These are phyloP conservation scores for Mesorhabditis sp. DNA, from an alignment of 2,888 invertebrate genomes.

Conservation along the genomic window DNA sequence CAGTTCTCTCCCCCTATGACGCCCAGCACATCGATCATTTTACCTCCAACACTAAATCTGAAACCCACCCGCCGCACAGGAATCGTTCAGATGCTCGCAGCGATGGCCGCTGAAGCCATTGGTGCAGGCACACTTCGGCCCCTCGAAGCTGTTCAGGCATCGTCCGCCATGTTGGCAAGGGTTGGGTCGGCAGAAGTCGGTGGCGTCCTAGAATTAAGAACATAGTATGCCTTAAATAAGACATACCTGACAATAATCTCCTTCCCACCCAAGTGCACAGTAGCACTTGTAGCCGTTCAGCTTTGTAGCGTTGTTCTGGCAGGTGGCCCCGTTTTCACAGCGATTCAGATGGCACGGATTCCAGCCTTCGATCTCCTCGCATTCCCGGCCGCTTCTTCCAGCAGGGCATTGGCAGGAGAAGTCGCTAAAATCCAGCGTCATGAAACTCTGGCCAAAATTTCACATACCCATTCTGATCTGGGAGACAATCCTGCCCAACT, in stretches of 20 bases:
- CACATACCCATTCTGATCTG: neutral
- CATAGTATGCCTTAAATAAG: neutral
- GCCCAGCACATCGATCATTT: neutral
- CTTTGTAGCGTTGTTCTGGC: neutral
- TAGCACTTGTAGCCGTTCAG: neutral
- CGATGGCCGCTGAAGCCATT: neutral
- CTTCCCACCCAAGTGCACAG: slow-evolving; percentile 62
- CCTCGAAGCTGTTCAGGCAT: neutral
- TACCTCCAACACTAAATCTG: neutral
- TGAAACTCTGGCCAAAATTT: no score
- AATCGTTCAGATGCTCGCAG: neutral
- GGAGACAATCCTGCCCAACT: neutral
- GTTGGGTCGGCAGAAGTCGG: neutral
- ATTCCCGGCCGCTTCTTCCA: neutral
- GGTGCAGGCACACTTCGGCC: neutral
- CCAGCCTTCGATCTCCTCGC: neutral
- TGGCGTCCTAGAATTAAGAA: neutral
- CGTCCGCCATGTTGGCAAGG: neutral
- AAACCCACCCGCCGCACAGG: neutral
- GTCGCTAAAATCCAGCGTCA: no score
- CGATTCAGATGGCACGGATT: neutral
- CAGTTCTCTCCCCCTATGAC: neutral
- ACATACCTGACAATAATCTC: slow-evolving; percentile 73
- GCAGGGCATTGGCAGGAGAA: neutral
- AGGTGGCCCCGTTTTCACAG: neutral